Percentiles rank a stretch among this genome's conserved stretches.
These are phyloP conservation scores for Etia nguti DNA, from an alignment of 2,113 vertebrate genomes.

Conservation along the genomic window DNA sequence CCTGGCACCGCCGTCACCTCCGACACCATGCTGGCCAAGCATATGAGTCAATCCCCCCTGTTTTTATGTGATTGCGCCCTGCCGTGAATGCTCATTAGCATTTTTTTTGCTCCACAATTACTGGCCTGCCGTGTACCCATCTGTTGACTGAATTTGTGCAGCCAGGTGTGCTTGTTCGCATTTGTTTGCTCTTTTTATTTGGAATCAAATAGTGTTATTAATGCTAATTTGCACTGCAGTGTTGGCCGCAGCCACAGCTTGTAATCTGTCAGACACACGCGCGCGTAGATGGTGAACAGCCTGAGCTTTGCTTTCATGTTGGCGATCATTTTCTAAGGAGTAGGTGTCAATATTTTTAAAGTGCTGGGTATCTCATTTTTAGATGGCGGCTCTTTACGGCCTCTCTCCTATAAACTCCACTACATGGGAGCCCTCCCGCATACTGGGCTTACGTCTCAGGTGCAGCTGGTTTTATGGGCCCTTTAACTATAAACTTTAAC, in stretches of 20 bases:
- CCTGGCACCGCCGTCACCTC: slow-evolving; percentile 7
- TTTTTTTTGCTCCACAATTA: neutral
- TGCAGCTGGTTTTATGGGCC: neutral
- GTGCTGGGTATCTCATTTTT: slow-evolving; percentile 13
- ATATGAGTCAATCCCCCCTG: neutral
- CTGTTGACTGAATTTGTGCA: slow-evolving; percentile 35
- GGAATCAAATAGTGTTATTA: slow-evolving; percentile 45
- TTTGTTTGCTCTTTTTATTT: slow-evolving; percentile 53
- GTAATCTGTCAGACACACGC: neutral
- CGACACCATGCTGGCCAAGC: neutral
- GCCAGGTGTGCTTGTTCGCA: slow-evolving; percentile 52
- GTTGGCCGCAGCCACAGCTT: slow-evolving; percentile 1
- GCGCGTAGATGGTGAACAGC: neutral
- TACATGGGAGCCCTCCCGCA: neutral
- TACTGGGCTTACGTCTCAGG: neutral
- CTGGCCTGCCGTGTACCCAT: slow-evolving; percentile 35
- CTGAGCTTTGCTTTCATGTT: neutral
- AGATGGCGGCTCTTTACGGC: neutral
- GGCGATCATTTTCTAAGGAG: slow-evolving; percentile 3
- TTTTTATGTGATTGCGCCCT: slow-evolving; percentile 2
- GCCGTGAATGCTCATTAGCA: slow-evolving; percentile 23
- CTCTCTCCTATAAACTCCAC: neutral
- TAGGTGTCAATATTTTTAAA: slow-evolving; percentile 26
- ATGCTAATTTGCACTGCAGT: slow-evolving; percentile 46
- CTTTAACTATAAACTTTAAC: slow-evolving; percentile 2